phyloP scores from a whole-genome alignment of 2,113 vertebrate species.

The Anoplopoma fimbria region DNA sequence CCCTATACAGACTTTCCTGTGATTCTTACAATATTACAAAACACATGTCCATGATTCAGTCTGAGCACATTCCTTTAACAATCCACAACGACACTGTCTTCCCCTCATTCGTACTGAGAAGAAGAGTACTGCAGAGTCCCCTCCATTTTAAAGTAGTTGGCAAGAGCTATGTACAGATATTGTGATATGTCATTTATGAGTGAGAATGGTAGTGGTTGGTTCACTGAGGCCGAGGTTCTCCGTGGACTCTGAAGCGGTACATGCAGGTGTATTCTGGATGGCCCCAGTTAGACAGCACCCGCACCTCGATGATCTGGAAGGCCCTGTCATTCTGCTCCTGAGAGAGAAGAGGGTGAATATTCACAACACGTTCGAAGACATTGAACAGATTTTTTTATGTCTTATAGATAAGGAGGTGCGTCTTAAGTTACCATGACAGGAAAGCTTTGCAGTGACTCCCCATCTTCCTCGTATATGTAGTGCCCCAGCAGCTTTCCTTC shows the following conservation, averaged over 20 bases:
- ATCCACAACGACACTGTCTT: conserved; percentile 34
- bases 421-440: conserved; percentile 82
- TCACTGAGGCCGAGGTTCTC: conserved; percentile 76
- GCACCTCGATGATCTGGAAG: conserved; percentile 94
- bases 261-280: conserved; percentile 94
- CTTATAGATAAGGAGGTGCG: not conserved
- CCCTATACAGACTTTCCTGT: conserved; percentile 44
- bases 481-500: conserved; percentile 89
- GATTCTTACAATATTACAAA: conserved; percentile 54
- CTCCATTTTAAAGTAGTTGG: conserved; percentile 32
- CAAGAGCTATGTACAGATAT: conserved; percentile 74
- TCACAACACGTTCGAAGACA: not conserved
- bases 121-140: conserved; percentile 26
- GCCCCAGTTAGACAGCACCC: conserved; percentile 95
- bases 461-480: conserved; percentile 89
- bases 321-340: conserved; percentile 84
- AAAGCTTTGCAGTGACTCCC: conserved; percentile 92
- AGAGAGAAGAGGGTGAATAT: conserved; percentile 9
- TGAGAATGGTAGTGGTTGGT: not conserved
- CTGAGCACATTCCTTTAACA: conserved; percentile 57
- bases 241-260: conserved; percentile 93
- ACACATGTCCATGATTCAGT: conserved; percentile 41
- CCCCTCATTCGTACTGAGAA: conserved; percentile 19
- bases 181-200: conserved; percentile 49
- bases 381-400: not conserved